Base-by-base conservation (phyloP, 2,797 vertebrate species). In the Manis crassicaudata region DNA sequence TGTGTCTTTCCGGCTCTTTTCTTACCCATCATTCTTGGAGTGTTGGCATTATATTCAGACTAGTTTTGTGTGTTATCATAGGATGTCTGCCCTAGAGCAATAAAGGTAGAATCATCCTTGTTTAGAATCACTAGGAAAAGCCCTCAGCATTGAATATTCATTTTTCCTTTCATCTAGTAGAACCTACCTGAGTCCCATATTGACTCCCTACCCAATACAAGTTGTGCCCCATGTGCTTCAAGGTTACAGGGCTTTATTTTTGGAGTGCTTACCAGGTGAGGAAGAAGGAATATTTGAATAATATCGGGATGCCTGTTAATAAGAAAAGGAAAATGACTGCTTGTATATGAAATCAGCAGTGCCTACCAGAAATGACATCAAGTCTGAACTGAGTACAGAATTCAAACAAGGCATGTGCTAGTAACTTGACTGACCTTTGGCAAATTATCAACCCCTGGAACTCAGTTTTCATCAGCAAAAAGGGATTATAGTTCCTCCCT, bases 401-500 rank as follows among this genome's bases (percentile, higher is more conserved):
- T 35, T 92, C 56, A 35, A 18, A 67, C 7, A 79, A 76, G 43
- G 11, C 25, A 27, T 27, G 12, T 43, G 32, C 50, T 77, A 72
- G 40, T 84, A 67, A n/a, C 10, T 40, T 72, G 25, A 77, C 35
- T 72, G 43, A 46, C 11, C 5, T 35, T 58, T 67, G 17, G 20
- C n/a, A 87, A 94, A 77, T 58, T 86, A 54, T 60, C 25, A 62
- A 20, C 9, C 4, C 10, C 23, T 65, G 18, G 4, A 58, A 46
- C 23, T 89, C 52, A 96, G 60, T 82, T 79, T 56, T 84, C n/a
- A 75, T 37, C 43, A 73, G 6, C 60, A 84, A 88, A 95, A 67
- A 63, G 37, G 37, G 5, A 94, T 82, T 72, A 56, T 2, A 62
- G 56, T 73, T 63, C 1, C 6, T 70, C 58, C 20, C 6, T 92